phyloP scores from a whole-genome alignment of 2,797 vertebrate genomes.

The Macropodus opercularis region DNA sequence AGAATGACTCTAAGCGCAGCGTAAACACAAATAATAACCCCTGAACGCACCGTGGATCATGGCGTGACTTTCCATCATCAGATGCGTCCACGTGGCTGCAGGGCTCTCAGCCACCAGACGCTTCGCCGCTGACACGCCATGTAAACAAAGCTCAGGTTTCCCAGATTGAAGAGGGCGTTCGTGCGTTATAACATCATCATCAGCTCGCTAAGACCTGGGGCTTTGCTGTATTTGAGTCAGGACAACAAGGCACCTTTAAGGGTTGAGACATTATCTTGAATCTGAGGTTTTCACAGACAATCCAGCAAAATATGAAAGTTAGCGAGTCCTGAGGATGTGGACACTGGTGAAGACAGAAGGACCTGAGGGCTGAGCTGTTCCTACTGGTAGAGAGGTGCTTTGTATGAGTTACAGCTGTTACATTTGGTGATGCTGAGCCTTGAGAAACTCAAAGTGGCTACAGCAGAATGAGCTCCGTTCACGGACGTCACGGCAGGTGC shows the following conservation, averaged over 20 bases:
- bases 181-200: slow-evolving; percentile 51
- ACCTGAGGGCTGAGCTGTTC: slow-evolving; percentile 4
- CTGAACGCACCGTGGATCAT: slow-evolving; percentile 13
- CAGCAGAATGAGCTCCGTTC: too few species aligned
- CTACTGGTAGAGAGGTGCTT: too few species aligned
- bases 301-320: neutral
- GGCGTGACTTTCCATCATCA: slow-evolving; percentile 12
- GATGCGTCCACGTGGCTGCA: neutral
- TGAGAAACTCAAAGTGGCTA: too few species aligned
- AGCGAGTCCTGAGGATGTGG: neutral
- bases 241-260: slow-evolving; percentile 15
- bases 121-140: slow-evolving; percentile 12
- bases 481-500: slow-evolving; percentile 26
- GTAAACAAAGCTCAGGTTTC: slow-evolving; percentile 28
- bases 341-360: neutral
- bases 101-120: slow-evolving; percentile 24
- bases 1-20: slow-evolving; percentile 6
- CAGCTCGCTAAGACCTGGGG: slow-evolving; percentile 43
- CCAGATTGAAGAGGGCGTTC: slow-evolving; percentile 41
- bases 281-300: slow-evolving; percentile 5
- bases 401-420: too few species aligned
- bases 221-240: slow-evolving; percentile 34
- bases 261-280: slow-evolving; percentile 6
- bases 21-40: slow-evolving; percentile 41
- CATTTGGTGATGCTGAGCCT: too few species aligned